These are phyloP conservation scores for Entelurus aequoreus DNA, from an alignment of 2,113 vertebrate species.

Conservation along the genomic window DNA sequence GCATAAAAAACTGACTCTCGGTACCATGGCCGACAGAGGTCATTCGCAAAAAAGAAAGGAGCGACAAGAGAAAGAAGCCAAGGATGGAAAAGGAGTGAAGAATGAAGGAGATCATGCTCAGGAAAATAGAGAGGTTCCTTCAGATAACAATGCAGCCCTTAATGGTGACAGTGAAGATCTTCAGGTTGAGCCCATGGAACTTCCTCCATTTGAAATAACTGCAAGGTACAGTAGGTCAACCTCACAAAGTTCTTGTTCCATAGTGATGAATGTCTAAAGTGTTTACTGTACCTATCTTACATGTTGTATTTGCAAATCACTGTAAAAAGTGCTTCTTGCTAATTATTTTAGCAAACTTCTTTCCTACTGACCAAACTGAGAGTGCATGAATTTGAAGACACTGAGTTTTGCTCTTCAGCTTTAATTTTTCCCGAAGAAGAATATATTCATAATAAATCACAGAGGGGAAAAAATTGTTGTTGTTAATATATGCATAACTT, in stretches of 20 bases:
- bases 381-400: too few species aligned
- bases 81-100: constrained; percentile 20
- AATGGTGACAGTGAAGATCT: constrained; percentile 30
- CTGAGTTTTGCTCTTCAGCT: too few species aligned
- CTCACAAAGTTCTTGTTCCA: not conserved
- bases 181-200: constrained; percentile 64
- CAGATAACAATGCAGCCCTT: constrained; percentile 6
- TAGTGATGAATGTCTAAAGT: not conserved
- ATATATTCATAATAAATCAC: too few species aligned
- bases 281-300: too few species aligned
- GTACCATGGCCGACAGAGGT: constrained; percentile 57
- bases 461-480: too few species aligned
- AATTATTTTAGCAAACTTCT: too few species aligned
- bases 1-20: not conserved
- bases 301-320: too few species aligned
- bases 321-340: too few species aligned
- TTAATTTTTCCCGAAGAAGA: too few species aligned
- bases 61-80: constrained; percentile 25
- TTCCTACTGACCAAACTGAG: too few species aligned
- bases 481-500: too few species aligned
- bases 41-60: constrained; percentile 23
- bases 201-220: constrained; percentile 89
- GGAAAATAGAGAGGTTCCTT: constrained; percentile 7
- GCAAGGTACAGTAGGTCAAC: constrained; percentile 73
- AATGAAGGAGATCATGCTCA: constrained; percentile 8